phyloP scores from a whole-genome alignment of 2,113 vertebrate species.

The Synchiropus splendidus region DNA sequence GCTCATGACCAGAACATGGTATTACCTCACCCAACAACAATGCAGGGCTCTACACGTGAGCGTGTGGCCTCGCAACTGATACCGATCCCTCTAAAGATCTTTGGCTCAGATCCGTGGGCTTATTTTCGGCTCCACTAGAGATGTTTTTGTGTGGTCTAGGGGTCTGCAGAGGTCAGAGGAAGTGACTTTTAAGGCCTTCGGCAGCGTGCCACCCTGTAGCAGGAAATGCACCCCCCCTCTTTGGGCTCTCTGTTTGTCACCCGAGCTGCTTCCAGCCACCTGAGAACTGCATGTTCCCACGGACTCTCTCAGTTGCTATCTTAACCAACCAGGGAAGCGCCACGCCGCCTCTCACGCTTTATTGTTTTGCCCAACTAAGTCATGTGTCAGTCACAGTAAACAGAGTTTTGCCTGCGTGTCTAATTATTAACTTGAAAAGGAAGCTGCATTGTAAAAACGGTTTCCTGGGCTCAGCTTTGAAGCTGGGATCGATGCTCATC shows the following conservation, averaged over 20 bases:
- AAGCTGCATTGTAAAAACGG: background rate
- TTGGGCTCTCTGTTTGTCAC: conserved; percentile 28
- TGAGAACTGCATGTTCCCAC: conserved; percentile 53
- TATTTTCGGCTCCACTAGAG: conserved; percentile 24
- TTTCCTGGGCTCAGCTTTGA: too few species aligned
- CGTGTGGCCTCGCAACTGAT: too few species aligned
- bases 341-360: background rate
- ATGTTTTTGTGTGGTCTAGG: conserved; percentile 37
- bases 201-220: conserved; percentile 24
- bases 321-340: conserved; percentile 10
- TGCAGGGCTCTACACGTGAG: too few species aligned
- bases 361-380: conserved; percentile 16
- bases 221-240: conserved; percentile 46
- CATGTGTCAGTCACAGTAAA: conserved; percentile 6
- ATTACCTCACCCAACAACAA: too few species aligned
- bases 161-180: conserved; percentile 34
- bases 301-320: conserved; percentile 36
- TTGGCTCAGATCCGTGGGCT: conserved; percentile 9
- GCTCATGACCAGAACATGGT: too few species aligned
- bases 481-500: too few species aligned
- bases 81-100: conserved; percentile 1
- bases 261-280: conserved; percentile 37
- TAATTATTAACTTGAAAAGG: conserved; percentile 23
- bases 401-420: conserved; percentile 7
- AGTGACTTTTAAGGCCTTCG: conserved; percentile 30